Conservation (phyloP, 2,888 invertebrate genomes). For the Phengaris alcon region DNA sequence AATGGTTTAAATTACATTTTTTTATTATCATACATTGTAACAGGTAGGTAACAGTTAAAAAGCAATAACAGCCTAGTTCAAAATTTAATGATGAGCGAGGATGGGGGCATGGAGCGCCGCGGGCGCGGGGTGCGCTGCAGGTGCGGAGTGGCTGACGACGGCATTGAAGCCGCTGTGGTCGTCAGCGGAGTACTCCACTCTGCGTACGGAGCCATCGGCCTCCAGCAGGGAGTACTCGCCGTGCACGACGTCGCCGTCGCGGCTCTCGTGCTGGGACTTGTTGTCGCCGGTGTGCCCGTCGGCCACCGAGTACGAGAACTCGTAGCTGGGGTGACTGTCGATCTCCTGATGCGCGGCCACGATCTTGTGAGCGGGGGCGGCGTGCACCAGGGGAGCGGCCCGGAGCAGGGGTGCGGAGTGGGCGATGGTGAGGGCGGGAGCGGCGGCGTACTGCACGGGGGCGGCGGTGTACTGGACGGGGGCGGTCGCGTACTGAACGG, state of each 20-base stretch:
- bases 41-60: too few relatives aligned
- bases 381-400: constrained; percentile 47
- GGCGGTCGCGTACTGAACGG: constrained; percentile 46
- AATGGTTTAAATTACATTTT: too few relatives aligned
- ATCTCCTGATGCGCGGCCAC: constrained; percentile 37
- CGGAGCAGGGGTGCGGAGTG: constrained; percentile 45
- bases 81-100: neutral
- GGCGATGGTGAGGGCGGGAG: constrained; percentile 36
- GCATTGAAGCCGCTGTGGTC: constrained; percentile 76
- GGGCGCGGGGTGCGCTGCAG: constrained; percentile 47
- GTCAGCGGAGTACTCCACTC: constrained; percentile 75
- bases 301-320: constrained; percentile 78
- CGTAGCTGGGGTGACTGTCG: constrained; percentile 73
- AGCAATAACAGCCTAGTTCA: too few relatives aligned
- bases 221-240: constrained; percentile 70
- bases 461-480: constrained; percentile 13
- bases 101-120: neutral
- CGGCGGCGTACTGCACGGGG: constrained; percentile 43
- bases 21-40: too few relatives aligned
- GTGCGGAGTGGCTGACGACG: constrained; percentile 63
- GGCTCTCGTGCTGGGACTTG: constrained; percentile 79
- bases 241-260: constrained; percentile 80
- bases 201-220: constrained; percentile 76
- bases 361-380: constrained; percentile 42
- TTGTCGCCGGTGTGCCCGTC: constrained; percentile 80